A percentile compares a stretch with the other conserved stretches of the same genome.
These are phyloP conservation scores for Chrysochloris asiatica DNA, from an alignment of 2,113 vertebrate genomes.

Conservation along the genomic window DNA sequence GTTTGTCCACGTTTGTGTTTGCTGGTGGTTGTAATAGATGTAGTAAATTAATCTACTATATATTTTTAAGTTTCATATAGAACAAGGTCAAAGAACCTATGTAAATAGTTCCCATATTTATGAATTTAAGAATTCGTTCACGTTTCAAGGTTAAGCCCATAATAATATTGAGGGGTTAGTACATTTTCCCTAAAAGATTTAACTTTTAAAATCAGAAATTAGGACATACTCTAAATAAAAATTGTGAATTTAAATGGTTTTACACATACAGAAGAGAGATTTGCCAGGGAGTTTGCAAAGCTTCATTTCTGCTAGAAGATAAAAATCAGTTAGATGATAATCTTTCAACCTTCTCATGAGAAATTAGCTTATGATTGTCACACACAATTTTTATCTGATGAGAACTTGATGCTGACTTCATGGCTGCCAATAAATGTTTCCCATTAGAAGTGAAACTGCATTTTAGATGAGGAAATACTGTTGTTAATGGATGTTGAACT, in stretches of 20 bases:
- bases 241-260: slow-evolving; percentile 20
- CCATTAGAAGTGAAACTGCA: slow-evolving; percentile 23
- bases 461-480: slow-evolving; percentile 50
- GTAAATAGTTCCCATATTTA: background rate
- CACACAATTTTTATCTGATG: slow-evolving; percentile 55
- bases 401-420: slow-evolving; percentile 39
- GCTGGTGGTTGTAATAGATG: too few species aligned
- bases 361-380: slow-evolving; percentile 50
- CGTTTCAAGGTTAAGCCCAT: background rate
- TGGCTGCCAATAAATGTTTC: slow-evolving; percentile 47
- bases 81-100: background rate
- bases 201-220: background rate
- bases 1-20: too few species aligned
- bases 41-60: too few species aligned
- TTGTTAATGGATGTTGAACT: slow-evolving; percentile 29
- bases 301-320: background rate
- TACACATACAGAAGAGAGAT: slow-evolving; percentile 18
- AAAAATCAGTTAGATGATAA: slow-evolving; percentile 1
- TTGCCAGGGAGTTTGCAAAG: slow-evolving; percentile 30
- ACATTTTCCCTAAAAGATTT: background rate
- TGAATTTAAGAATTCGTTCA: slow-evolving; percentile 17
- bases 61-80: too few species aligned
- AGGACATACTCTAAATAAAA: background rate
- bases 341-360: slow-evolving; percentile 31
- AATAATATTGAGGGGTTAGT: background rate